These are phyloP conservation scores for Drosophila tropicalis DNA, from an alignment of 1,140 invertebrate genomes.

Conservation along the genomic window DNA sequence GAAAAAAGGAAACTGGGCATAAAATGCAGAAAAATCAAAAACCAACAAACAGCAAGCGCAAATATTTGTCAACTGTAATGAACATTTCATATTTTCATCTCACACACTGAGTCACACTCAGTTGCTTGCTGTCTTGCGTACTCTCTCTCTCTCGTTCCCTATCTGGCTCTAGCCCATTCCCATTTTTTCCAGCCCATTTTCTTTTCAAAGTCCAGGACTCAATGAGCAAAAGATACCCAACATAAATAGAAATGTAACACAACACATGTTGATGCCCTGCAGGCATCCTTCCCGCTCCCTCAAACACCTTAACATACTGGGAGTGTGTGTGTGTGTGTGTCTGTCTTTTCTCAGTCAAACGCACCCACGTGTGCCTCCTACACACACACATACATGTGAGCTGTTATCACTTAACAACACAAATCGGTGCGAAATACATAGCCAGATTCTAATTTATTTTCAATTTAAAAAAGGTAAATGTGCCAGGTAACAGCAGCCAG, in stretches of 20 bases:
- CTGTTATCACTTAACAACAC: conserved; percentile 78
- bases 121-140: neutral
- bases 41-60: conserved; percentile 62
- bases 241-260: conserved; percentile 78
- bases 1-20: conserved; percentile 60
- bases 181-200: conserved; percentile 68
- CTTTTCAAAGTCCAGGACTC: conserved; percentile 68
- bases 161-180: conserved; percentile 27
- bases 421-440: conserved; percentile 79
- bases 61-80: conserved; percentile 82
- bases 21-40: conserved; percentile 65
- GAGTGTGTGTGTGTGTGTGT: conserved; percentile 21
- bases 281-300: conserved; percentile 40
- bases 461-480: conserved; percentile 81
- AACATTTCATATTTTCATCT: conserved; percentile 78
- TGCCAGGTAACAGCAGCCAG: conserved; percentile 31
- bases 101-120: neutral
- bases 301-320: neutral
- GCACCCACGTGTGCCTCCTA: conserved; percentile 36
- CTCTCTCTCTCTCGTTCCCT: conserved; percentile 2
- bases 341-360: conserved; percentile 43
- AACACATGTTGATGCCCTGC: conserved; percentile 74
- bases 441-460: conserved; percentile 81
- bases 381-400: conserved; percentile 12
- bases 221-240: conserved; percentile 45